These are phyloP conservation scores for Amblyopsis hoosieri DNA, from an alignment of 2,797 vertebrate species.

Conservation along the genomic window DNA sequence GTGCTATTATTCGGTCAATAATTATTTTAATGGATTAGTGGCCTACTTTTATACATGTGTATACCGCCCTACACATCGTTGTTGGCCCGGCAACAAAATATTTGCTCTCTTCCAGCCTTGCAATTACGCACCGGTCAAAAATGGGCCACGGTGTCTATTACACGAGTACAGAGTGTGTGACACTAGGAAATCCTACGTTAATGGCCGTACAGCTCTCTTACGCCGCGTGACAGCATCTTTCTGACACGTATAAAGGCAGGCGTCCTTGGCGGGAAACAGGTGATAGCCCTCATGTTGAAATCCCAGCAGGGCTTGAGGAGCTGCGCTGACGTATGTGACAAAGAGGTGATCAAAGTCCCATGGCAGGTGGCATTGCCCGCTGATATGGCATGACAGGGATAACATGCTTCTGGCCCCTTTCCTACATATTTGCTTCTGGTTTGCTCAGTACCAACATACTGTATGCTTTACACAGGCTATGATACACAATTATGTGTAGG, in stretches of 20 bases:
- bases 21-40: too few relatives aligned
- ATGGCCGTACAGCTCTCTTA: conserved; percentile 13
- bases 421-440: too few relatives aligned
- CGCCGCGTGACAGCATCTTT: conserved; percentile 28
- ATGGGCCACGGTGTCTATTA: conserved; percentile 35
- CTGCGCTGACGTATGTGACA: conserved; percentile 21
- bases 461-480: too few relatives aligned
- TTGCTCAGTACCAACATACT: too few relatives aligned
- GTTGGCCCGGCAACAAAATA: too few relatives aligned
- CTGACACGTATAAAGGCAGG: conserved; percentile 13
- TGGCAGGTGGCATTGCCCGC: conserved; percentile 10
- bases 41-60: too few relatives aligned
- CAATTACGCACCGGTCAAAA: conserved; percentile 4
- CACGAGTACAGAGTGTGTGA: conserved; percentile 20
- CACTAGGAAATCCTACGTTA: conserved; percentile 18
- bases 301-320: conserved; percentile 20
- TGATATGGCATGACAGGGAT: conserved; percentile 13
- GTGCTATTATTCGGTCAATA: too few relatives aligned
- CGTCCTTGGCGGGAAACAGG: conserved; percentile 50
- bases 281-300: conserved; percentile 28
- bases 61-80: too few relatives aligned
- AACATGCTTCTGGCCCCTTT: too few relatives aligned
- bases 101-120: conserved; percentile 6
- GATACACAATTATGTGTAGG: too few relatives aligned
- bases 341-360: background rate